Evolutionary conservation across 2,888 invertebrate species (phyloP).

Genomic region (Orthosia cruda): DNA sequence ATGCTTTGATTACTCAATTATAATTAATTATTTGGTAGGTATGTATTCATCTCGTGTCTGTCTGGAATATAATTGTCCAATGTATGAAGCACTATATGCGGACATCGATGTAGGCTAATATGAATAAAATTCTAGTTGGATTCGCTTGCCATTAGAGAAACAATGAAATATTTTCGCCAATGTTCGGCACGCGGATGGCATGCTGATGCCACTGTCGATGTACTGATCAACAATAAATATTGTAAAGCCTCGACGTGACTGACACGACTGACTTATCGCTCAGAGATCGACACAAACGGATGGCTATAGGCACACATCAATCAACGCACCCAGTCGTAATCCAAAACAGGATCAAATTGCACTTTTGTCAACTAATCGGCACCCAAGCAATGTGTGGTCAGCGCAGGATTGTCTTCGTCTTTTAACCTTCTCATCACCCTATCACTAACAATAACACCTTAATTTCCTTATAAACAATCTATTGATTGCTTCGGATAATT

Average conservation of each 20-base stretch:
- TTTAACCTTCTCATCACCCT: background rate
- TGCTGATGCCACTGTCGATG: constrained; percentile 66
- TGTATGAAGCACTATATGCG: constrained; percentile 30
- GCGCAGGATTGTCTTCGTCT: background rate
- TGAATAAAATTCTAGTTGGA: constrained; percentile 63
- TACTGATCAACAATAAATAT: constrained; percentile 53
- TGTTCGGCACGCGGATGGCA: constrained; percentile 63
- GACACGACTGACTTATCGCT: constrained; percentile 15
- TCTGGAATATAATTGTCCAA: constrained; percentile 26
- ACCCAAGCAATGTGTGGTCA: background rate
- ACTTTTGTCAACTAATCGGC: background rate
- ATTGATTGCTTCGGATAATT: background rate
- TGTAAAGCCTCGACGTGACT: constrained; percentile 40
- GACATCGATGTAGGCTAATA: constrained; percentile 46
- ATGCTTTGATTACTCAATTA: background rate
- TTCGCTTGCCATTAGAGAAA: constrained; percentile 78
- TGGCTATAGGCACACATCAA: background rate
- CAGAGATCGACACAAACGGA: constrained; percentile 3
- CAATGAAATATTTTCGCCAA: constrained; percentile 85
- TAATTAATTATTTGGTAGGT: background rate
- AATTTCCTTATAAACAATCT: background rate
- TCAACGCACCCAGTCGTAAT: background rate
- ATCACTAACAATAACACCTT: background rate
- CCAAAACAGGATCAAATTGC: background rate
- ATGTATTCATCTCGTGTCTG: constrained; percentile 21